phyloP scores from a whole-genome alignment of 2,888 invertebrate species.

The Suillia variegata region DNA sequence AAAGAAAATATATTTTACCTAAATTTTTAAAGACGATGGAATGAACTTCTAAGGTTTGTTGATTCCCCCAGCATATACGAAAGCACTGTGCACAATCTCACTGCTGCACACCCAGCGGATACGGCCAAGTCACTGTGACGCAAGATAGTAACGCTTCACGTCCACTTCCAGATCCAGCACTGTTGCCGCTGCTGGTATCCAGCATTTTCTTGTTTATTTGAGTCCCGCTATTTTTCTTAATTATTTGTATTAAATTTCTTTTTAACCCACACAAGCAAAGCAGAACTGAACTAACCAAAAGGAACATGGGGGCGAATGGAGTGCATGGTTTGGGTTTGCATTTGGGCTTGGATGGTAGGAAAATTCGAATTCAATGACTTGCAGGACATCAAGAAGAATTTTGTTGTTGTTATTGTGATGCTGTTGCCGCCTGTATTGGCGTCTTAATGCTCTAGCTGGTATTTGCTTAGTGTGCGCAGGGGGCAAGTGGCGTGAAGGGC shows the following conservation, averaged over 20 bases:
- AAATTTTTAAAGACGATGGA: too few species aligned
- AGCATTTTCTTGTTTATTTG: conserved; percentile 10
- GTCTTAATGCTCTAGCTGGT: neutral
- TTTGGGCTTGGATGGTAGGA: neutral
- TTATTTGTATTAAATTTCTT: conserved; percentile 28
- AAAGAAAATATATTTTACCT: too few species aligned
- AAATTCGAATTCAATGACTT: conserved; percentile 30
- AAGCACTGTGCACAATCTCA: too few species aligned
- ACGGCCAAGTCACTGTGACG: conserved; percentile 6
- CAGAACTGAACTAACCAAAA: neutral
- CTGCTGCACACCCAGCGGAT: too few species aligned
- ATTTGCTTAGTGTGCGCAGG: neutral
- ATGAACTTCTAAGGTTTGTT: too few species aligned
- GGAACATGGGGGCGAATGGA: conserved; percentile 9
- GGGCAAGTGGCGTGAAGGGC: neutral
- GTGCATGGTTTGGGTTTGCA: conserved; percentile 13
- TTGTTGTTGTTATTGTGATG: conserved; percentile 5
- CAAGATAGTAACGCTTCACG: neutral
- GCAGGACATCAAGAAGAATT: conserved; percentile 16
- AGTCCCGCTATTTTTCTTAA: conserved; percentile 25
- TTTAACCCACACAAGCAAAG: conserved; percentile 2
- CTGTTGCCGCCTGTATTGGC: neutral
- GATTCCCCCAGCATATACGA: too few species aligned
- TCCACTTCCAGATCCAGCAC: neutral
- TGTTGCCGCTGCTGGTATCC: conserved; percentile 4